These are phyloP conservation scores for Maconellicoccus hirsutus DNA, from an alignment of 1,140 invertebrate species.

Conservation along the genomic window DNA sequence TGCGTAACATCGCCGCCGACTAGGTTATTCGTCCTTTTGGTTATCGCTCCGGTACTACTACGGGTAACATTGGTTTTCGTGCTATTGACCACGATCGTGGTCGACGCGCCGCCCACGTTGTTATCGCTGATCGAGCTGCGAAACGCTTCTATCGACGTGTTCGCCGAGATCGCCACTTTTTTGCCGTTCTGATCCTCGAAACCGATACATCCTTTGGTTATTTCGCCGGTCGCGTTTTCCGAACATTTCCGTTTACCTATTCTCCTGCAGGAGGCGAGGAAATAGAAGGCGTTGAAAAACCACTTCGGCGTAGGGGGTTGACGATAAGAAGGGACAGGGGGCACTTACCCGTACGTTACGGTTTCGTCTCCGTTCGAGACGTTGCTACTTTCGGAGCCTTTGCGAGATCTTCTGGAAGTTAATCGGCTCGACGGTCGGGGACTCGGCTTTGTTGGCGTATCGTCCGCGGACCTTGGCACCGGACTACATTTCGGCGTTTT, in stretches of 20 bases:
- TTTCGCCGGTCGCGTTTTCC: not conserved
- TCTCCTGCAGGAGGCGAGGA: not conserved
- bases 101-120: not conserved
- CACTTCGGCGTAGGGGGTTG: too few species aligned
- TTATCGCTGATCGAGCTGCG: not conserved
- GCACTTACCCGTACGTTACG: not conserved
- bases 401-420: slow-evolving; percentile 8
- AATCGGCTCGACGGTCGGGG: not conserved
- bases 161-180: not conserved
- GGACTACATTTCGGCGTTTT: slow-evolving; percentile 14
- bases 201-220: slow-evolving; percentile 4
- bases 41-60: not conserved
- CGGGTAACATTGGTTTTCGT: not conserved
- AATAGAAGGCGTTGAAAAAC: slow-evolving; percentile 1
- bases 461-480: not conserved
- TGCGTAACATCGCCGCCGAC: not conserved
- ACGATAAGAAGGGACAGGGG: not conserved
- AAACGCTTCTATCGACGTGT: not conserved
- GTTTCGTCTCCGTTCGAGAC: slow-evolving; percentile 10
- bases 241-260: not conserved
- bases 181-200: slow-evolving; percentile 15
- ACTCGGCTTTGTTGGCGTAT: not conserved
- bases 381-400: slow-evolving; percentile 11
- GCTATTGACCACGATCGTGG: not conserved
- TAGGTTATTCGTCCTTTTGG: not conserved